Conservation (phyloP, 2,113 vertebrate genomes). For the Antigone vipio region DNA sequence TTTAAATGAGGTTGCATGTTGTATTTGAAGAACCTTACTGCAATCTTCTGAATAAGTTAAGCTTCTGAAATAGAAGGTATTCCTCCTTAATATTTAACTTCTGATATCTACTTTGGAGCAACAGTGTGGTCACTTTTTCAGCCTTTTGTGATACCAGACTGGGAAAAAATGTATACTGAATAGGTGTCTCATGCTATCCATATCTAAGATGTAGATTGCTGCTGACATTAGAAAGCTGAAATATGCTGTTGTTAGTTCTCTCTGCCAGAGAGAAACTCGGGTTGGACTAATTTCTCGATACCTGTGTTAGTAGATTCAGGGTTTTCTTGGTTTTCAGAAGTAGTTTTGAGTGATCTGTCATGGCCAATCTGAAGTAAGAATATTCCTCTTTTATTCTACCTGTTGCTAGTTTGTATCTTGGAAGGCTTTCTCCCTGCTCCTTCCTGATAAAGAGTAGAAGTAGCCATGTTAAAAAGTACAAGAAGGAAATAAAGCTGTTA, state of each 20-base stretch:
- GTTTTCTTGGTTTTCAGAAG: not conserved
- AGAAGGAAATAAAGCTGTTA: not conserved
- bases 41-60: not conserved
- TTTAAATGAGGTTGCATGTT: not conserved
- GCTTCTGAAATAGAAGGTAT: not conserved
- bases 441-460: not conserved
- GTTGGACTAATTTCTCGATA: not conserved
- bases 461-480: not conserved
- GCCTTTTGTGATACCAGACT: not conserved
- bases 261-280: not conserved
- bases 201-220: not conserved
- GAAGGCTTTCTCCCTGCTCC: rapidly evolving
- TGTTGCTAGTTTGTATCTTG: not conserved
- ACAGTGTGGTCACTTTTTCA: not conserved
- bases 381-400: not conserved
- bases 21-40: not conserved
- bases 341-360: not conserved
- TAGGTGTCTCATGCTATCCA: rapidly evolving
- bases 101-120: not conserved
- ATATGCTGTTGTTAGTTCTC: not conserved
- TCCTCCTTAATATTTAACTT: not conserved
- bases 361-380: not conserved
- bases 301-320: not conserved
- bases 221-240: not conserved
- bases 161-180: not conserved